Conservation (phyloP, 2,888 invertebrate species). For the Leucozona laternaria region DNA sequence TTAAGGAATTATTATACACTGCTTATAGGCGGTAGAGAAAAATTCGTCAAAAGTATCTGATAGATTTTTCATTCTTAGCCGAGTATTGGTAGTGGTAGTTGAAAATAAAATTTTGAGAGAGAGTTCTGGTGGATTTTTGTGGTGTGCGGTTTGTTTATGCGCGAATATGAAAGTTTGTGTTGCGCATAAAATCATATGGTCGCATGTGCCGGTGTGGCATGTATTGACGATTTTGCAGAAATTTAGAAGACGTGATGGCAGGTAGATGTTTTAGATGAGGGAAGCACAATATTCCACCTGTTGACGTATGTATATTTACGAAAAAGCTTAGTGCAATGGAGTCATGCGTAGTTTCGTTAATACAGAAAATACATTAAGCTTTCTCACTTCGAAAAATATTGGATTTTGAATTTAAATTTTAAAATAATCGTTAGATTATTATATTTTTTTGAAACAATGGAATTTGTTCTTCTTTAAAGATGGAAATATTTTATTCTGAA, state of each 20-base stretch:
- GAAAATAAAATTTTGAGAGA: slow-evolving; percentile 21
- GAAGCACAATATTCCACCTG: slow-evolving; percentile 41
- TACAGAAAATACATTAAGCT: not conserved
- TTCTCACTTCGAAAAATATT: not conserved
- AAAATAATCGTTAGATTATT: not conserved
- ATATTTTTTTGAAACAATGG: no score
- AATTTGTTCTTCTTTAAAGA: no score
- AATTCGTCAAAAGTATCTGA: slow-evolving; percentile 19
- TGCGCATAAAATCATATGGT: slow-evolving; percentile 74
- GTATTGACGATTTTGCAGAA: slow-evolving; percentile 12
- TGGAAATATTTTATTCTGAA: no score
- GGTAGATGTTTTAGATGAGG: not conserved
- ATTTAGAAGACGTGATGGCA: not conserved
- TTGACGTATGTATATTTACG: slow-evolving; percentile 47
- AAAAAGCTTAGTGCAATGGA: not conserved
- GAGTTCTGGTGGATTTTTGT: slow-evolving; percentile 1
- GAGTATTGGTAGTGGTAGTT: slow-evolving; percentile 11
- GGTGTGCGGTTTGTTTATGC: slow-evolving; percentile 77
- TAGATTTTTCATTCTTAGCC: slow-evolving; percentile 22
- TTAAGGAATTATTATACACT: slow-evolving; percentile 42
- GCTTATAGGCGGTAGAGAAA: slow-evolving; percentile 32
- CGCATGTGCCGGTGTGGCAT: slow-evolving; percentile 11
- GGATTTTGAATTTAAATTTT: not conserved
- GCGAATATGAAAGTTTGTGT: slow-evolving; percentile 53
- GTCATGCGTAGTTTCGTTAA: not conserved